Base-by-base conservation (phyloP, 1,140 invertebrate species). In the Saccostrea glomerata region DNA sequence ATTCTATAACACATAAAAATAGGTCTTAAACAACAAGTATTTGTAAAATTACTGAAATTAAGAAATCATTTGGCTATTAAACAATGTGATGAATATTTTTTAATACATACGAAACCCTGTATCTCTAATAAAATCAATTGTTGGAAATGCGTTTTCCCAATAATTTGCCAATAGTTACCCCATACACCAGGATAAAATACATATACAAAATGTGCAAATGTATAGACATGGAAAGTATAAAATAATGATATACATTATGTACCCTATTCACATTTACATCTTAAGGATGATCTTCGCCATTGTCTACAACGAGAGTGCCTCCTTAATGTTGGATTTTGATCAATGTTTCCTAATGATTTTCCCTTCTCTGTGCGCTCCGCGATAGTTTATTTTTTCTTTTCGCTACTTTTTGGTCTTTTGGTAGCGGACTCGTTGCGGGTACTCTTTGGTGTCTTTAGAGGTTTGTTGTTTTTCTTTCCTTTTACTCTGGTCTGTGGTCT, bases 391-490 rank as follows among this genome's bases (percentile, higher is more conserved):
- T 73, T 73, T 73, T 73, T 73, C 70, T 73, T 73, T 25, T 73
- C 70, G 13, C 70, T 73, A 30, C 70, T 73, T 30, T 36, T 73
- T 73, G 70, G 70, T 36, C 70, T 73, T 15, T 73, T 73, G 23
- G 70, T 63, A 17, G 58, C 70, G 9, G 70, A 73, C 25, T 73
- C 70, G 9, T 73, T 73, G 25, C 70, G 70, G 15, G 23, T 30
- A 73, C 66, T 30, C 25, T 73, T 73, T 36, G 70, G 70, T 13
- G 25, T 73, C 25, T 73, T 73, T 36, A 73, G 30, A 15, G 70
- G 70, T 73, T 73, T 73, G 70, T 73, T 73, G 25, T 73, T 73
- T 36, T 73, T 73, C 70, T 73, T 73, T 73, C 70, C 70, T 73
- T 73, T 73, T 15, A 73, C 70, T 36, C 70, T 73, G 13, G 70